Percentiles rank a stretch among this genome's conserved stretches.
phyloP scores from a whole-genome alignment of 2,113 vertebrate species.

The Mugil cephalus region DNA sequence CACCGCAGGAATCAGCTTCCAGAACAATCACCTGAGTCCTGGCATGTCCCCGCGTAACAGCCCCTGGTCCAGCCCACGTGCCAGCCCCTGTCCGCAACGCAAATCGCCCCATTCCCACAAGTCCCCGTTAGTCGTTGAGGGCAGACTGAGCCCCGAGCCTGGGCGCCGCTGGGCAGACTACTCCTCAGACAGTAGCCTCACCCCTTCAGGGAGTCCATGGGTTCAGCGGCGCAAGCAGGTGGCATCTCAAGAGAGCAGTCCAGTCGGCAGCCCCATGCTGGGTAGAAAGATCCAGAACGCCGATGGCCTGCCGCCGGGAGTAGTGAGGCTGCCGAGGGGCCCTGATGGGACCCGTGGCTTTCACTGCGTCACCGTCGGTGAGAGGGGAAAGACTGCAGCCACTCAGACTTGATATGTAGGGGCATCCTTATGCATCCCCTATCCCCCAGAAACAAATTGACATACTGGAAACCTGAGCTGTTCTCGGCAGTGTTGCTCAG shows the following conservation, averaged over 20 bases:
- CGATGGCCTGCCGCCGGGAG: slow-evolving; percentile 90
- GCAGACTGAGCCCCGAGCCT: slow-evolving; percentile 81
- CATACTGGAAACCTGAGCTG: slow-evolving; percentile 36
- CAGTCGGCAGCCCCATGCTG: slow-evolving; percentile 89
- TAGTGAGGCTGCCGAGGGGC: slow-evolving; percentile 91
- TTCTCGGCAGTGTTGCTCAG: slow-evolving; percentile 37
- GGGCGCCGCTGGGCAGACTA: slow-evolving; percentile 91
- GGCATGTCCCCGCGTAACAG: slow-evolving; percentile 92
- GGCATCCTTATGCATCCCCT: slow-evolving; percentile 14
- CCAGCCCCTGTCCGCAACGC: slow-evolving; percentile 89
- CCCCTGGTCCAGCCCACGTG: slow-evolving; percentile 92
- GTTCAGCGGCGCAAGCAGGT: slow-evolving; percentile 93
- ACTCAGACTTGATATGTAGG: slow-evolving; percentile 78
- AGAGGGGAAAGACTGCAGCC: slow-evolving; percentile 82
- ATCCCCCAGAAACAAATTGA: slow-evolving; percentile 24
- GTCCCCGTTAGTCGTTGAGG: slow-evolving; percentile 89
- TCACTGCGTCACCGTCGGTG: slow-evolving; percentile 78
- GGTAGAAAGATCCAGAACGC: slow-evolving; percentile 90
- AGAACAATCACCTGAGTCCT: slow-evolving; percentile 92
- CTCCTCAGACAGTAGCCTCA: slow-evolving; percentile 95
- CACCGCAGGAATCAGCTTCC: slow-evolving; percentile 77
- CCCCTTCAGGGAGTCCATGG: slow-evolving; percentile 96
- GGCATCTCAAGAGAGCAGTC: slow-evolving; percentile 91
- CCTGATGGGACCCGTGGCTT: slow-evolving; percentile 95
- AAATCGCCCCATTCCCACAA: slow-evolving; percentile 85